These are phyloP conservation scores for Ommatoiulus sabulosus DNA, from an alignment of 2,888 invertebrate genomes.

Conservation along the genomic window DNA sequence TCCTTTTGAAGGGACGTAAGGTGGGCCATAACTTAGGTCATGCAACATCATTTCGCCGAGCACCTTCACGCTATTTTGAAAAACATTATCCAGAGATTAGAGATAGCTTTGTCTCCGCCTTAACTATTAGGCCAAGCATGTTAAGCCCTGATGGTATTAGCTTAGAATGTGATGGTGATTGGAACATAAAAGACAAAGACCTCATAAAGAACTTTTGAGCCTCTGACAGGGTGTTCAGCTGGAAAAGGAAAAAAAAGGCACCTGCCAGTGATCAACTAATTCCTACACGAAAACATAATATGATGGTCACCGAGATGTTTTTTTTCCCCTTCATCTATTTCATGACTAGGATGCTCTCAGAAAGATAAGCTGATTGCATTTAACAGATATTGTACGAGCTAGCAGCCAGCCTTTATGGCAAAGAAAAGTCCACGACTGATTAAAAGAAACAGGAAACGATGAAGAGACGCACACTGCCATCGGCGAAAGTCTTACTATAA, in stretches of 20 bases:
- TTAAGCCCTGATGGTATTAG: conserved; percentile 37
- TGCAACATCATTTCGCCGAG: background rate
- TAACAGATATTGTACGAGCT: conserved; percentile 46
- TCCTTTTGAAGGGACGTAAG: background rate
- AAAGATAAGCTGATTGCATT: conserved; percentile 48
- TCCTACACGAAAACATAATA: conserved; percentile 44
- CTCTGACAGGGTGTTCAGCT: conserved; percentile 41
- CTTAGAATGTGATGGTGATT: conserved; percentile 48
- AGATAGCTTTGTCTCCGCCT: conserved; percentile 38
- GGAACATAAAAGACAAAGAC: conserved; percentile 48
- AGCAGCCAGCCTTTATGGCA: conserved; percentile 10
- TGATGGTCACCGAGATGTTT: conserved; percentile 38
- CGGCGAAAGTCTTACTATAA: background rate
- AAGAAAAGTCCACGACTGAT: conserved; percentile 32
- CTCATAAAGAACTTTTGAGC: conserved; percentile 47
- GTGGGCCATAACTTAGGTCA: conserved; percentile 32
- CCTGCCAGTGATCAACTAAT: conserved; percentile 48
- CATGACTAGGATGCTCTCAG: conserved; percentile 41
- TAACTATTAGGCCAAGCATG: conserved; percentile 43
- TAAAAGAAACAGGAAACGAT: conserved; percentile 41
- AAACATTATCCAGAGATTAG: conserved; percentile 39
- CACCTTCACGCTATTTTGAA: conserved; percentile 38
- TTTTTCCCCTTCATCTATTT: conserved; percentile 39
- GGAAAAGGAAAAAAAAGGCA: conserved; percentile 24
- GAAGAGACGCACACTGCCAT: background rate